Percentiles rank a stretch among this genome's conserved stretches.
Evolutionary conservation across 2,888 invertebrate species (phyloP).

Genomic region (Nomada lathburiana): DNA sequence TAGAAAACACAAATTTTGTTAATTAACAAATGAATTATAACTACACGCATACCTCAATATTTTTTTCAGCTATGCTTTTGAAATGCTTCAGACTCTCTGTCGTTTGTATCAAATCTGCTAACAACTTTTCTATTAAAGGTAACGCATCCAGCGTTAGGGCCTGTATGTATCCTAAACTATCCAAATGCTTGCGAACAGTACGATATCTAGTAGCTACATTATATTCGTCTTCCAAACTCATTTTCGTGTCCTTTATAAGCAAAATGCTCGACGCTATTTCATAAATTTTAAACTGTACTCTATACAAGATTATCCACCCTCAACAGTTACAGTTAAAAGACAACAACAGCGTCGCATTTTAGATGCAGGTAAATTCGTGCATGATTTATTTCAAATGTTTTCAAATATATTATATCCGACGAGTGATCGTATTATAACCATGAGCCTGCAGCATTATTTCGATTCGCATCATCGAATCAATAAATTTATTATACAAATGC

Average conservation of each 20-base stretch:
- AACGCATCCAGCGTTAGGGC: constrained; percentile 91
- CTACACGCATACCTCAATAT: constrained; percentile 86
- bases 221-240: constrained; percentile 72
- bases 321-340: not conserved
- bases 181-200: constrained; percentile 89
- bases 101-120: constrained; percentile 93
- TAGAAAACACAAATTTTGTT: not conserved
- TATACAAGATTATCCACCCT: not conserved
- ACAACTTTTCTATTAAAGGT: constrained; percentile 91
- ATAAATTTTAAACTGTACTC: constrained; percentile 1
- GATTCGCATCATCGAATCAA: constrained; percentile 4
- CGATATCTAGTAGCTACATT: constrained; percentile 80
- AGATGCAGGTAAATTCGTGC: not conserved
- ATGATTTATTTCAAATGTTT: constrained; percentile 8
- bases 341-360: not conserved
- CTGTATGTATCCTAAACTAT: constrained; percentile 93
- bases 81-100: constrained; percentile 94
- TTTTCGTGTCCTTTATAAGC: constrained; percentile 40
- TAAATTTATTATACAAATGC: not conserved
- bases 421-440: constrained; percentile 36
- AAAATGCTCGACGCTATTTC: not conserved
- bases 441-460: not conserved
- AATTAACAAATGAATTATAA: too few relatives aligned
- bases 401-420: constrained; percentile 5
- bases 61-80: constrained; percentile 90